Conservation (phyloP, 2,888 invertebrate genomes). For the Leucozona laternaria region DNA sequence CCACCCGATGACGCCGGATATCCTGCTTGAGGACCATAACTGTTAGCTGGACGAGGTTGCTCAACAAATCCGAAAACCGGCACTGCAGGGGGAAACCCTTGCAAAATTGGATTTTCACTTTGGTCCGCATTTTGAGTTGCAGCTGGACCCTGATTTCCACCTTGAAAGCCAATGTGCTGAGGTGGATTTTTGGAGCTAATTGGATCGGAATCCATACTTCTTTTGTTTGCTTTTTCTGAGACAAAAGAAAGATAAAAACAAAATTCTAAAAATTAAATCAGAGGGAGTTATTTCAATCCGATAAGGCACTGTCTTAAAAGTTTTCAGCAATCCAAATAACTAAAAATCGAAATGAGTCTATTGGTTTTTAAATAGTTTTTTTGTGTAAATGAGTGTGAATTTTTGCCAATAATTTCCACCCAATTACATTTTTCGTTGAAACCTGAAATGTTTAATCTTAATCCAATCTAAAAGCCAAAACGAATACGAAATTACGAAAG, state of each 20-base stretch:
- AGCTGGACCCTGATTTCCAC: background rate
- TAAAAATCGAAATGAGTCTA: background rate
- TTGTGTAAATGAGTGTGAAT: no score
- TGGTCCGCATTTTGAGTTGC: background rate
- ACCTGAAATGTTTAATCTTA: background rate
- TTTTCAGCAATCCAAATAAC: background rate
- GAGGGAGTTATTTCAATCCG: background rate
- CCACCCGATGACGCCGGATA: conserved; percentile 25
- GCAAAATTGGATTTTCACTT: background rate
- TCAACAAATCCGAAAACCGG: conserved; percentile 21
- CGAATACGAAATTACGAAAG: no score
- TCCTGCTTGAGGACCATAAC: background rate
- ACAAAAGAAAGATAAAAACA: background rate
- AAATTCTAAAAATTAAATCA: background rate
- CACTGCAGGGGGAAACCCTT: conserved; percentile 18
- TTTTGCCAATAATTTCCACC: background rate
- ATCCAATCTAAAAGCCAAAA: no score
- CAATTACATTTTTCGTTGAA: background rate
- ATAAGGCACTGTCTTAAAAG: background rate
- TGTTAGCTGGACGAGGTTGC: background rate
- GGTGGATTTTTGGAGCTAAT: conserved; percentile 6
- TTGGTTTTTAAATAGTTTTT: background rate
- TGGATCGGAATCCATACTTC: conserved; percentile 23
- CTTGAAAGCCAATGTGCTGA: conserved; percentile 11
- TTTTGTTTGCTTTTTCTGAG: background rate